These are phyloP conservation scores for Mesaphorura yosii DNA, from an alignment of 1,140 invertebrate genomes.

Conservation along the genomic window DNA sequence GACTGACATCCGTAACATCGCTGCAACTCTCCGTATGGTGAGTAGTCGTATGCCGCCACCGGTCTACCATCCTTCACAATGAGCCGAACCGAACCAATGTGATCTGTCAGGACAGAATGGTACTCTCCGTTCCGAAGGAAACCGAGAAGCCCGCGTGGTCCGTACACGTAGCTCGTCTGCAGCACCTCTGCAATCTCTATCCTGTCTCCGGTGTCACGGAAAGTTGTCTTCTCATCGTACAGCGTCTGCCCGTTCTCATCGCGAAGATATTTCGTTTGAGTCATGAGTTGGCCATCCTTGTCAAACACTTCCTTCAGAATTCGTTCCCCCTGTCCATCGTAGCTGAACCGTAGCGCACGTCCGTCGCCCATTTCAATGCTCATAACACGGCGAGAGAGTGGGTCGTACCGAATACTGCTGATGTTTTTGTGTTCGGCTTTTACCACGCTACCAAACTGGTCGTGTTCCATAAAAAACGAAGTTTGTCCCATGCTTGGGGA, in stretches of 20 bases:
- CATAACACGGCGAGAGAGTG: background rate
- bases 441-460: slow-evolving; percentile 10
- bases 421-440: slow-evolving; percentile 16
- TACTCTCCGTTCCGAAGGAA: slow-evolving; percentile 12
- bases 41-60: slow-evolving; percentile 15
- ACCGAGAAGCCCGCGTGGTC: slow-evolving; percentile 13
- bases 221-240: background rate
- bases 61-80: background rate
- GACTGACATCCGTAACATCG: slow-evolving; percentile 3
- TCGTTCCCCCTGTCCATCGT: slow-evolving; percentile 18
- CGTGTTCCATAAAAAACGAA: slow-evolving; percentile 6
- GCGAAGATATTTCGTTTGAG: slow-evolving; percentile 1
- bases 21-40: slow-evolving; percentile 14
- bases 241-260: slow-evolving; percentile 13
- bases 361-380: slow-evolving; percentile 8
- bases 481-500: background rate
- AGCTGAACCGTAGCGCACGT: background rate
- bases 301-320: slow-evolving; percentile 11
- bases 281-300: no score
- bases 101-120: slow-evolving; percentile 11
- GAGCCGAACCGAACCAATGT: slow-evolving; percentile 8
- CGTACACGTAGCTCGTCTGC: slow-evolving; percentile 10
- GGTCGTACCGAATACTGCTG: slow-evolving; percentile 9
- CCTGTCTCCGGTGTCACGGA: background rate
- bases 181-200: background rate